Base-by-base conservation (phyloP, 2,113 vertebrate species). In the Anolis sagrei region DNA sequence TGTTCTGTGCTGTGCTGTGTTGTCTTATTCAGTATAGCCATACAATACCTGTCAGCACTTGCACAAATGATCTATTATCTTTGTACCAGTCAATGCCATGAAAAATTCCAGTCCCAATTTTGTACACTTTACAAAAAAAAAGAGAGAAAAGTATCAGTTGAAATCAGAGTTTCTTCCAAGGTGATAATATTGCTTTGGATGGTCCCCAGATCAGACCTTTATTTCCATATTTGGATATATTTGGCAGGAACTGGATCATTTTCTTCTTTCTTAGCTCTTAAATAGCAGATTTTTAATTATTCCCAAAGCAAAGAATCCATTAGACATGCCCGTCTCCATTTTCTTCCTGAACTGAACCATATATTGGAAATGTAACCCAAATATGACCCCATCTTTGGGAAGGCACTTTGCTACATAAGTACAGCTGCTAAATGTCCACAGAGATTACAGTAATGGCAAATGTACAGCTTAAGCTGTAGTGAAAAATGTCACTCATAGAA, bases 221-320 rank as follows among this genome's bases (percentile, higher is more conserved):
- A 58, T 39, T 74, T 81, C 92, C 79, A 88, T 87, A 92, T 75
- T 89, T 0, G 32, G 83, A 91, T 82, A 80, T 88, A 85, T 83
- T 89, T 61, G 82, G 3, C 16, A 81, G 73, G 76, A 80, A 80
- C 70, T 80, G 87, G 84, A 18, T 58, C 18, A 16, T 87, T 86
- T 69, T 83, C 75, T 44, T 81, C 23, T 87, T 76, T 84, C 62
- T 87, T 75, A 76, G 5, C 64, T 90, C 89, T 70, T 77, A 89
- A 81, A 83, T 85, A 76, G 39, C 34, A 39, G 76, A 51, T 66
- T 74, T 89, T 88, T 83, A 81, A 73, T 81, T 88, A 90, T 88
- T 91, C 87, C 51, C 89, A 82, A 93, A 92, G 76, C 0, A 0
- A 89, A 88, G 91, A 87, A 86, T 90, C 91, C 90, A 87, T 34